Conservation (phyloP, 2,888 invertebrate genomes). For the Marasmarcha lunaedactyla region DNA sequence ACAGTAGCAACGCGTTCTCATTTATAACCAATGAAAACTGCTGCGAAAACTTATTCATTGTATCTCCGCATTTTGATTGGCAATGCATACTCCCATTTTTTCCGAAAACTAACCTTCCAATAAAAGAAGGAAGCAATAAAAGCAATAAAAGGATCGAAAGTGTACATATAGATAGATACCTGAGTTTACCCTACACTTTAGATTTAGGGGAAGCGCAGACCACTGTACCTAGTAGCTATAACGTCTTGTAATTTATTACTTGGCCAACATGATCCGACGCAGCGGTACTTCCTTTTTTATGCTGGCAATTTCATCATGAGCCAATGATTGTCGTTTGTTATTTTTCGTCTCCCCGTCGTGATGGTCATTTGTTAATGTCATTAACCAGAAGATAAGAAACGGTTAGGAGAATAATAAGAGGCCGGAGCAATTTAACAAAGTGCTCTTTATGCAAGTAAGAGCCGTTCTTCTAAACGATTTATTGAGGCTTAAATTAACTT, state of each 20-base stretch:
- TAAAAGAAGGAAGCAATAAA: too few relatives aligned
- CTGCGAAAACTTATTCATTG: neutral
- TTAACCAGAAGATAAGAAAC: neutral
- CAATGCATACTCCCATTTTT: too few relatives aligned
- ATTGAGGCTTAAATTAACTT: too few relatives aligned
- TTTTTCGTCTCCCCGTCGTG: slow-evolving; percentile 21
- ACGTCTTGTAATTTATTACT: slow-evolving; percentile 44
- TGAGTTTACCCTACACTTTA: slow-evolving; percentile 19
- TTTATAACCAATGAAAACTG: neutral
- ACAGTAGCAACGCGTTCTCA: too few relatives aligned
- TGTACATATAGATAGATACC: neutral
- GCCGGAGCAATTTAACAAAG: neutral
- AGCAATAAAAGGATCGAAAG: too few relatives aligned
- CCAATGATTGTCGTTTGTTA: slow-evolving; percentile 31
- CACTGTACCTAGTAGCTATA: slow-evolving; percentile 29
- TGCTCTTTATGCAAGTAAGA: neutral
- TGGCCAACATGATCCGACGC: slow-evolving; percentile 15
- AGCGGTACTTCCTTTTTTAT: slow-evolving; percentile 32
- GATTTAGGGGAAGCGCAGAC: slow-evolving; percentile 19
- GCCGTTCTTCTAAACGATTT: too few relatives aligned
- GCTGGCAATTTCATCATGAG: slow-evolving; percentile 30
- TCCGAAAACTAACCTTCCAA: too few relatives aligned
- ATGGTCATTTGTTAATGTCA: neutral
- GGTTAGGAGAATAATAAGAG: neutral
- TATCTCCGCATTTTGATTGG: too few relatives aligned